phyloP scores from a whole-genome alignment of 2,113 vertebrate genomes.

The Ia io region DNA sequence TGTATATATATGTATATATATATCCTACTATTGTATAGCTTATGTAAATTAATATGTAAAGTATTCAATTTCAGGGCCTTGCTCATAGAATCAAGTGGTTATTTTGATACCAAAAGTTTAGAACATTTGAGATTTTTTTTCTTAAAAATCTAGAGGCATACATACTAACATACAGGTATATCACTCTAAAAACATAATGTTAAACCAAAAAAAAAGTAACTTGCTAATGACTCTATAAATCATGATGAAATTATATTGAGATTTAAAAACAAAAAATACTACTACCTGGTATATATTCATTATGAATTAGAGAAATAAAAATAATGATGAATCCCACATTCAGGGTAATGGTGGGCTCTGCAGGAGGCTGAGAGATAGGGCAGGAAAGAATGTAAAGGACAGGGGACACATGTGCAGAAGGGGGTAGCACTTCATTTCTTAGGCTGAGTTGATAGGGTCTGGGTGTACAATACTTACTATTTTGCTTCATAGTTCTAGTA shows the following conservation, averaged over 20 bases:
- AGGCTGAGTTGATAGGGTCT: background rate
- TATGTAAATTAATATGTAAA: constrained; percentile 39
- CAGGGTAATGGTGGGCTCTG: background rate
- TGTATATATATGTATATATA: background rate
- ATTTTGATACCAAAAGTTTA: constrained; percentile 14
- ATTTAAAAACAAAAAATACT: background rate
- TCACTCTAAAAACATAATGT: background rate
- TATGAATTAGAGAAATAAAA: background rate
- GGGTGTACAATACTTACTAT: background rate
- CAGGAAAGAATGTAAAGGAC: fast-evolving
- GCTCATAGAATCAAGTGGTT: background rate
- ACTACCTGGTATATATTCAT: background rate
- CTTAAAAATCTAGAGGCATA: background rate
- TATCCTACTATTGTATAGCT: background rate
- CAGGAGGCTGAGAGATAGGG: background rate
- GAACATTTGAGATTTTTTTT: background rate
- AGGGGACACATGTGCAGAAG: background rate
- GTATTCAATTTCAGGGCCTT: background rate
- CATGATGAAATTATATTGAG: background rate
- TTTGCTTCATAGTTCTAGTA: background rate
- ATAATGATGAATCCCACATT: background rate
- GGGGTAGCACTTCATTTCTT: fast-evolving
- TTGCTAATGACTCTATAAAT: background rate
- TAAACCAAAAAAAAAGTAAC: background rate
- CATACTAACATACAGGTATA: background rate